phyloP scores from a whole-genome alignment of 1,140 invertebrate species.

The Cecropterus lyciades region DNA sequence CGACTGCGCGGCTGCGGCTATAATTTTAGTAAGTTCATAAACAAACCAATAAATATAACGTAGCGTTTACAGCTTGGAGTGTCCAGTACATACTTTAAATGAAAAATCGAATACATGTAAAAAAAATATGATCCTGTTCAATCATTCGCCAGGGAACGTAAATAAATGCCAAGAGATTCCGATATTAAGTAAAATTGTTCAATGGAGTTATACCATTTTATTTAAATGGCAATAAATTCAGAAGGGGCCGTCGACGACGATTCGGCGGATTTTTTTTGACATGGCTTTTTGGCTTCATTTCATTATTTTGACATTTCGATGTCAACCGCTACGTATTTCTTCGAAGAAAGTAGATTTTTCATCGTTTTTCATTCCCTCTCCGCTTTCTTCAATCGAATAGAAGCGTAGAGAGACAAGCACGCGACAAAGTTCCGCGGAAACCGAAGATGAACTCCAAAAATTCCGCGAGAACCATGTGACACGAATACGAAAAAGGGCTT shows the following conservation, averaged over 20 bases:
- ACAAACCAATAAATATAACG: too few relatives aligned
- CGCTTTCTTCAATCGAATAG: conserved; percentile 58
- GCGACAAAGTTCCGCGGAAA: conserved; percentile 41
- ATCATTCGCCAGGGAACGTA: too few relatives aligned
- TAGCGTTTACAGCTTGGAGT: too few relatives aligned
- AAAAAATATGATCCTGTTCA: too few relatives aligned
- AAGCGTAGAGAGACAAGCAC: conserved; percentile 44
- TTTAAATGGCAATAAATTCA: conserved; percentile 32
- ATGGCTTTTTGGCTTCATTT: conserved; percentile 81
- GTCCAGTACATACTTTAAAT: too few relatives aligned
- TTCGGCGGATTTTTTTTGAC: conserved; percentile 81
- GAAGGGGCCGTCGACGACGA: conserved; percentile 52
- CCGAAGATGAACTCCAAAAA: conserved; percentile 57
- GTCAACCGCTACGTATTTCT: conserved; percentile 84
- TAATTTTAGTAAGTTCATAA: too few relatives aligned
- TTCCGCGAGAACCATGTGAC: conserved; percentile 81
- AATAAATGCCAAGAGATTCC: too few relatives aligned
- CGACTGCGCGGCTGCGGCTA: too few relatives aligned
- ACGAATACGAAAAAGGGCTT: conserved; percentile 83
- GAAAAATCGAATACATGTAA: too few relatives aligned
- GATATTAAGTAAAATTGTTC: too few relatives aligned
- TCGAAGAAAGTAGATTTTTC: conserved; percentile 71
- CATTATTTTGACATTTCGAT: conserved; percentile 85
- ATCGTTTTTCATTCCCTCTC: conserved; percentile 58
- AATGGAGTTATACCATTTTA: too few relatives aligned